These are phyloP conservation scores for Cottus gobio DNA, from an alignment of 2,113 vertebrate genomes.

Conservation along the genomic window DNA sequence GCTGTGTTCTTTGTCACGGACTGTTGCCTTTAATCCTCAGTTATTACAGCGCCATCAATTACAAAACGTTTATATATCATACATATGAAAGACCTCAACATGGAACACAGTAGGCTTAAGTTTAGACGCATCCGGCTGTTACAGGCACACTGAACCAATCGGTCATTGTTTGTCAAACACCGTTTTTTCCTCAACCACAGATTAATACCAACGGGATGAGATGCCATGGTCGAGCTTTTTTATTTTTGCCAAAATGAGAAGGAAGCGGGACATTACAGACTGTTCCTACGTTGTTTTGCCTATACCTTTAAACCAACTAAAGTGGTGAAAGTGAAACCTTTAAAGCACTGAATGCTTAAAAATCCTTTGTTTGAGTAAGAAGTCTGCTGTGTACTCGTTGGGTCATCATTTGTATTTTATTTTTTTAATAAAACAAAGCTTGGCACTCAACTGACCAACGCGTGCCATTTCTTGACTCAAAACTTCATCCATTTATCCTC, in stretches of 20 bases:
- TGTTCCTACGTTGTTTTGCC: constrained; percentile 44
- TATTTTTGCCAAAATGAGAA: constrained; percentile 49
- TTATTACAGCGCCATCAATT: constrained; percentile 32
- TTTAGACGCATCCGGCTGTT: neutral
- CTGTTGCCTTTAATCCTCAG: constrained; percentile 64
- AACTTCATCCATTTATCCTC: neutral
- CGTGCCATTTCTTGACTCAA: constrained; percentile 1
- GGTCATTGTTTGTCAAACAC: constrained; percentile 23
- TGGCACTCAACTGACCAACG: constrained; percentile 49
- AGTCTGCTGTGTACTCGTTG: constrained; percentile 78
- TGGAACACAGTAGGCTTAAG: constrained; percentile 43
- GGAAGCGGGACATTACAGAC: constrained; percentile 33
- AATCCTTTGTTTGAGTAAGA: constrained; percentile 63
- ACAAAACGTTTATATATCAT: constrained; percentile 46
- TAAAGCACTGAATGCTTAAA: constrained; percentile 65
- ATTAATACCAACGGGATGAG: constrained; percentile 19
- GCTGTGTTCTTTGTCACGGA: constrained; percentile 41
- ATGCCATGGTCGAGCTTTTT: constrained; percentile 31
- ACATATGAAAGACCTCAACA: constrained; percentile 62
- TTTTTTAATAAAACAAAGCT: constrained; percentile 86
- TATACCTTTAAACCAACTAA: constrained; percentile 66
- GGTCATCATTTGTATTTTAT: constrained; percentile 86
- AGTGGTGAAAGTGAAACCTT: constrained; percentile 13
- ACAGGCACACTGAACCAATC: neutral
- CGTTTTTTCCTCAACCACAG: constrained; percentile 5